phyloP scores from a whole-genome alignment of 2,888 invertebrate species.

The Prenolepis imparis region DNA sequence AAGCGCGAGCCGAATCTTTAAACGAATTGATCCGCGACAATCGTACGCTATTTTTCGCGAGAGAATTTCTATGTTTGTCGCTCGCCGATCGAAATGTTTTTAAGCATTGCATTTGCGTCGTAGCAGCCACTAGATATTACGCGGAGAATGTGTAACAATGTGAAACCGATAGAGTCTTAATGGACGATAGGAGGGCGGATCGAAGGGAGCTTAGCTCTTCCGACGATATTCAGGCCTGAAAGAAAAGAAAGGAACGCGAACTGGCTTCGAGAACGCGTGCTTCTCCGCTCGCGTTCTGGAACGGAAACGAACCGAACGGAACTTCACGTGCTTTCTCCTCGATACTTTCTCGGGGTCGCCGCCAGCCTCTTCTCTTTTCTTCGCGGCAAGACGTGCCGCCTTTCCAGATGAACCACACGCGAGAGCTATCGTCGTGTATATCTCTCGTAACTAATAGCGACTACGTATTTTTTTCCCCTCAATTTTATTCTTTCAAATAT shows the following conservation, averaged over 20 bases:
- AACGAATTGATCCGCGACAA: neutral
- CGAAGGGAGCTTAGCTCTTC: conserved; percentile 59
- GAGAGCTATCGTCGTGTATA: conserved; percentile 9
- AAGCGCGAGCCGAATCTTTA: conserved; percentile 8
- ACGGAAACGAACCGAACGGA: conserved; percentile 53
- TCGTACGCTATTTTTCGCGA: conserved; percentile 8
- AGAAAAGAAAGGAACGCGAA: conserved; percentile 31
- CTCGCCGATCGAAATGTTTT: neutral
- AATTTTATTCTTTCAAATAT: conserved; percentile 35
- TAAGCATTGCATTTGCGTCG: conserved; percentile 7
- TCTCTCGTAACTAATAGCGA: neutral
- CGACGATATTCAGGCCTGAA: conserved; percentile 28
- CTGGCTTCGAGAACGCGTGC: conserved; percentile 2
- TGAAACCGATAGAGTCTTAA: conserved; percentile 51
- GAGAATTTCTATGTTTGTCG: too few relatives aligned
- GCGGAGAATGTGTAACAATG: conserved; percentile 43
- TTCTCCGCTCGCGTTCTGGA: conserved; percentile 52
- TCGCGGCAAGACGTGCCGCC: conserved; percentile 35
- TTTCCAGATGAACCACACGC: conserved; percentile 51
- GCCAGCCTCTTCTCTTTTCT: conserved; percentile 33
- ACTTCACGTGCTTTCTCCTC: conserved; percentile 80
- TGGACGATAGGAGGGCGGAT: conserved; percentile 39
- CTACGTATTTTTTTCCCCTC: neutral
- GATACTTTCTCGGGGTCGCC: conserved; percentile 77
- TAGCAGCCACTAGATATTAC: conserved; percentile 17